Conservation (phyloP, 2,797 vertebrate species). For the Muscicapa comitata region DNA sequence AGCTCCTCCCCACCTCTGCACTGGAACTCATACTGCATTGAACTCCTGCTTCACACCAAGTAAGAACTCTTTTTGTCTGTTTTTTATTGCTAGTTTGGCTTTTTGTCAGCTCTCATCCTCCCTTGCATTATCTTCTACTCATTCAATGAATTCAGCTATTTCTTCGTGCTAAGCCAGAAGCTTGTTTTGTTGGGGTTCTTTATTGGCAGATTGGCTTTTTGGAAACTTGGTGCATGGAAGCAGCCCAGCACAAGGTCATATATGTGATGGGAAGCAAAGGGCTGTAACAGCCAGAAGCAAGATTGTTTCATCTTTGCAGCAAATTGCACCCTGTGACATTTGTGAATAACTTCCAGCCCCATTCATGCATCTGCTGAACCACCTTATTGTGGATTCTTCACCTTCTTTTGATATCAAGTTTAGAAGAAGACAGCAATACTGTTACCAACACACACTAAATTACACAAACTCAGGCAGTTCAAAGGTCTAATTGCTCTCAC, state of each 20-base stretch:
- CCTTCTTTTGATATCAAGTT: neutral
- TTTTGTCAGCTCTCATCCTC: neutral
- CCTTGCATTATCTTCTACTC: neutral
- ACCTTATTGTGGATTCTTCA: neutral
- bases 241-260: neutral
- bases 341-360: neutral
- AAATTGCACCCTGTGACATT: neutral
- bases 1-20: neutral
- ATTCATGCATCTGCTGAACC: neutral
- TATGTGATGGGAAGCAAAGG: neutral
- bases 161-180: neutral
- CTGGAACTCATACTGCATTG: neutral
- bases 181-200: neutral
- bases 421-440: neutral
- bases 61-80: neutral
- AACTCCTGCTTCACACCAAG: neutral
- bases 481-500: neutral
- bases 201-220: neutral
- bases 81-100: neutral
- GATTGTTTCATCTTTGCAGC: neutral
- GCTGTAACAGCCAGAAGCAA: neutral
- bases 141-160: neutral
- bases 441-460: neutral
- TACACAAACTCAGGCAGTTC: neutral
- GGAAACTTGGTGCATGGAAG: neutral